phyloP scores from a whole-genome alignment of 2,113 vertebrate species.

The Thamnophis sirtalis region DNA sequence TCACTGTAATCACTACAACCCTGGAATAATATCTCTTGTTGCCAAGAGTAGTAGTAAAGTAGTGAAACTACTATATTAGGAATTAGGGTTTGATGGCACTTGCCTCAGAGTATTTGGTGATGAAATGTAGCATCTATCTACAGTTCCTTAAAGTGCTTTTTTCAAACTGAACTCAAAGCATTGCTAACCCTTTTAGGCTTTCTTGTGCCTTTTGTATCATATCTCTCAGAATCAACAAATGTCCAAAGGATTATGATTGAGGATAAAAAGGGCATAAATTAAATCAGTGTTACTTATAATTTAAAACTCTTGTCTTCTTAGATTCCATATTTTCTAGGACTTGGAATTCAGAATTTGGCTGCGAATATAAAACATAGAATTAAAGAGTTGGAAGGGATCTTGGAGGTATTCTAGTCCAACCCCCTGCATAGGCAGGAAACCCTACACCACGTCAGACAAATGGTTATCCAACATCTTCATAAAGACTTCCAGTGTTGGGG shows the following conservation, averaged over 20 bases:
- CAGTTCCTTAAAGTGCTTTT: neutral
- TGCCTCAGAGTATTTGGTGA: neutral
- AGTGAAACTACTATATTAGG: neutral
- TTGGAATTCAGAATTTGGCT: neutral
- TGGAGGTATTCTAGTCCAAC: too few species aligned
- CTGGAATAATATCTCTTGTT: neutral
- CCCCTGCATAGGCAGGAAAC: too few species aligned
- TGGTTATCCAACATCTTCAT: too few species aligned
- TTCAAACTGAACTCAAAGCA: neutral
- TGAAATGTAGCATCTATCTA: neutral
- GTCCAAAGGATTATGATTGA: neutral
- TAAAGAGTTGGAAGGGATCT: too few species aligned
- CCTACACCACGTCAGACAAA: too few species aligned
- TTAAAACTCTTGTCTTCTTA: neutral
- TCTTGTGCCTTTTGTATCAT: neutral
- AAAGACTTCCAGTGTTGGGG: too few species aligned
- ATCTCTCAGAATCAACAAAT: neutral
- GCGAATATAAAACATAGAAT: too few species aligned
- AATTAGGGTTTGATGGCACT: neutral
- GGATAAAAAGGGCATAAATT: neutral
- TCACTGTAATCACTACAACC: neutral
- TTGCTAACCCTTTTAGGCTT: neutral
- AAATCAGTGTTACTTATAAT: neutral
- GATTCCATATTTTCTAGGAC: neutral
- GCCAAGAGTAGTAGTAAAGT: neutral